Conservation (phyloP, 2,113 vertebrate species). For the Chloropsis cyanopogon region DNA sequence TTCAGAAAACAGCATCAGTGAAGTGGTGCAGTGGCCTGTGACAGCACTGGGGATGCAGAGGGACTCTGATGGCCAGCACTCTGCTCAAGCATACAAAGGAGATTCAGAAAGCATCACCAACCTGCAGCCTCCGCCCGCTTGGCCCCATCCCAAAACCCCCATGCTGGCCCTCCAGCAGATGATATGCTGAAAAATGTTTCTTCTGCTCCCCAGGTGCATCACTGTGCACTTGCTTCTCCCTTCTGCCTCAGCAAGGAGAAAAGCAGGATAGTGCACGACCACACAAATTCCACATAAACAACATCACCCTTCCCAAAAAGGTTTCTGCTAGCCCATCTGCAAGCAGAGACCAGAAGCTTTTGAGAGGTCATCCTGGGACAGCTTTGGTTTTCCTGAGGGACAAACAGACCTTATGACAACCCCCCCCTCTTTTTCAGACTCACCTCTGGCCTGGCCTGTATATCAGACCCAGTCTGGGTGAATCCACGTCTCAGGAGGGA, state of each 20-base stretch:
- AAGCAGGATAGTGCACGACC: background rate
- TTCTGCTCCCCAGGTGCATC: background rate
- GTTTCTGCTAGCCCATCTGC: background rate
- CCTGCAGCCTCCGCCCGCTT: background rate
- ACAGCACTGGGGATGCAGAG: background rate
- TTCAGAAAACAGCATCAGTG: background rate
- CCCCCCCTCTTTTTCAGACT: background rate
- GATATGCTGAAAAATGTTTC: background rate
- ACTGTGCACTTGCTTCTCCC: background rate
- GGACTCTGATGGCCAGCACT: background rate
- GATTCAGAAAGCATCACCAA: rapidly evolving
- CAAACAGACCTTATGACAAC: background rate
- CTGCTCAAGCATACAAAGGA: background rate
- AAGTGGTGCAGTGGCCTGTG: rapidly evolving
- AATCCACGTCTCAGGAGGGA: background rate
- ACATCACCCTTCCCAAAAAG: background rate
- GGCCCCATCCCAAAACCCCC: background rate
- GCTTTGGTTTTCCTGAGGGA: background rate
- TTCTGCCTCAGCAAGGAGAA: background rate
- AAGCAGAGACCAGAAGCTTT: background rate
- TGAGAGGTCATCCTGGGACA: background rate
- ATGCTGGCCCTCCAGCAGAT: background rate
- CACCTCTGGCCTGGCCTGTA: background rate
- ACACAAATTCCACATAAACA: background rate
- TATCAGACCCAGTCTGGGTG: rapidly evolving